A percentile compares a stretch with the other conserved stretches of the same genome.
phyloP scores from a whole-genome alignment of 2,797 vertebrate genomes.

The Florisuga fusca region DNA sequence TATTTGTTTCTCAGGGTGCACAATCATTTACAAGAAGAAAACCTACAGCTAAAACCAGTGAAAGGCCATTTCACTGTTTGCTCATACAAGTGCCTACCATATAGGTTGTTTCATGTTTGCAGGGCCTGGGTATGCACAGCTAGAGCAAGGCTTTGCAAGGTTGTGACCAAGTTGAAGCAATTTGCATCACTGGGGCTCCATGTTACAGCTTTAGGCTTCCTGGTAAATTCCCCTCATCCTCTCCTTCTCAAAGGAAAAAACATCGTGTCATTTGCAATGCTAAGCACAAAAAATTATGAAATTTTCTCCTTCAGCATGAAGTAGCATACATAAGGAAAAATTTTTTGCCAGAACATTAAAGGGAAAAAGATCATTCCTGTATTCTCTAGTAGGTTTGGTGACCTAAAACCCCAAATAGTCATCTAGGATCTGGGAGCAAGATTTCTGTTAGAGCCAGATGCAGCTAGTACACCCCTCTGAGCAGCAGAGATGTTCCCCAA shows the following conservation, averaged over 20 bases:
- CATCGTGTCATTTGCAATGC: conserved; percentile 23
- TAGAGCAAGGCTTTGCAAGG: not conserved
- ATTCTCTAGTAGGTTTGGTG: not conserved
- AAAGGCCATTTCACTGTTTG: not conserved
- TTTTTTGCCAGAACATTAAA: conserved; percentile 4
- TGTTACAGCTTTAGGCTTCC: conserved; percentile 12
- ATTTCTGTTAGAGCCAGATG: not conserved
- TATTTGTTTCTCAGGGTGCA: not conserved
- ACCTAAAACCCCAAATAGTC: not conserved
- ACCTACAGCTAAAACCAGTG: not conserved
- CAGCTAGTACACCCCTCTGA: not conserved
- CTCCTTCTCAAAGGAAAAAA: conserved; percentile 36
- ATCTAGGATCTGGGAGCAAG: not conserved
- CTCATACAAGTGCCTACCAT: not conserved
- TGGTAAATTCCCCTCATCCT: conserved; percentile 27
- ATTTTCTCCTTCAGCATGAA: conserved; percentile 19
- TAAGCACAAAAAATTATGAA: conserved; percentile 10
- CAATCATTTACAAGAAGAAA: not conserved
- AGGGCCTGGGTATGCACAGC: not conserved
- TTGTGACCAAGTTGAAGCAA: not conserved
- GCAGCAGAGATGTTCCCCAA: not conserved
- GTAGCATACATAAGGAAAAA: not conserved
- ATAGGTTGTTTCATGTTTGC: not conserved
- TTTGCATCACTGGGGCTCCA: not conserved
- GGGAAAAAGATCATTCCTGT: conserved; percentile 6